Conservation (phyloP, 2,797 vertebrate genomes). For the Tenualosa ilisha region DNA sequence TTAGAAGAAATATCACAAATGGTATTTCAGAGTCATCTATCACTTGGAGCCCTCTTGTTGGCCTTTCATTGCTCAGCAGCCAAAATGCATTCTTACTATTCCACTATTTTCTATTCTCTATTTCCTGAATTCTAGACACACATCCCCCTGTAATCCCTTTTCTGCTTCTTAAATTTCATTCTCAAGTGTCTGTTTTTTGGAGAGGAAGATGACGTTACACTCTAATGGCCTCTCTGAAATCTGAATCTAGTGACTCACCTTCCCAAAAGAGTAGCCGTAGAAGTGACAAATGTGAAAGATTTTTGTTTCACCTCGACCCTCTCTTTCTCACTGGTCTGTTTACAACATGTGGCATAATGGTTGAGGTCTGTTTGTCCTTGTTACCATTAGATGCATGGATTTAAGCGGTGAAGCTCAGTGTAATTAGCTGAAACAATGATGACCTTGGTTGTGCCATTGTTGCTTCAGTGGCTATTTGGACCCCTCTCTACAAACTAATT, state of each 20-base stretch:
- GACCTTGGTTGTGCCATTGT: background rate
- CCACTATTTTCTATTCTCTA: background rate
- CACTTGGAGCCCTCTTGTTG: background rate
- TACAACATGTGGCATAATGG: conserved; percentile 6
- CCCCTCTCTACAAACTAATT: background rate
- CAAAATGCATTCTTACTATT: background rate
- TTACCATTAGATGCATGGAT: background rate
- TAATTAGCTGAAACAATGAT: background rate
- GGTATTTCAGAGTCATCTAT: background rate
- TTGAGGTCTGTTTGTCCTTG: background rate
- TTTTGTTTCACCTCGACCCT: background rate
- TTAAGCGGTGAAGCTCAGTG: background rate
- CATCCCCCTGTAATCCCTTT: background rate
- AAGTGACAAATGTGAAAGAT: background rate
- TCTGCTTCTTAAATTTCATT: background rate
- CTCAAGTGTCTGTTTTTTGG: background rate
- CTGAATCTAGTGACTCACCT: background rate
- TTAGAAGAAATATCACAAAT: background rate
- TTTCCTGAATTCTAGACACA: background rate
- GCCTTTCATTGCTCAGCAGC: background rate
- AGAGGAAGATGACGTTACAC: background rate
- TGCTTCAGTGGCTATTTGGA: conserved; percentile 16
- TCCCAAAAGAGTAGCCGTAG: background rate
- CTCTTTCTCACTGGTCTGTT: background rate
- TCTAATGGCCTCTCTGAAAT: conserved; percentile 5